A percentile compares a stretch with the other conserved stretches of the same genome.
Evolutionary conservation across 2,888 invertebrate genomes (phyloP).

Genomic region (Diloba caeruleocephala): DNA sequence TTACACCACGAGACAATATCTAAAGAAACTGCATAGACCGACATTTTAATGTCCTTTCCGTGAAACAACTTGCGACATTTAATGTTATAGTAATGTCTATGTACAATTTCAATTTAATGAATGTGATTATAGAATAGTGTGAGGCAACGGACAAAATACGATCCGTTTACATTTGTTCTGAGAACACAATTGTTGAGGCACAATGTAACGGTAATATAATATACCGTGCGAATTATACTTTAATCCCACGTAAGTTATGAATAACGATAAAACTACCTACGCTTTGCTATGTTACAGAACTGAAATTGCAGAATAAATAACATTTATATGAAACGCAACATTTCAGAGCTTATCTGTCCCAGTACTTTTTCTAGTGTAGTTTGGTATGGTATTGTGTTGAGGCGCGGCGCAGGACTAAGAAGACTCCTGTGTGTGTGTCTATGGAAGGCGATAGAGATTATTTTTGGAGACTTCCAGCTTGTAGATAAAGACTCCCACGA

Average conservation of each 20-base stretch:
- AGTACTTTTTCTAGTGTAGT: no score
- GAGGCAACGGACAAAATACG: conserved; percentile 20
- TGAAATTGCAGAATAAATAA: not conserved
- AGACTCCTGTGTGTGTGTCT: no score
- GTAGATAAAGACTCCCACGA: no score
- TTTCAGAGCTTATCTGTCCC: no score
- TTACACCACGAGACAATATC: conserved; percentile 20
- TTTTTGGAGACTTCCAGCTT: no score
- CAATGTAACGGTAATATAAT: not conserved
- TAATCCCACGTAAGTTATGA: not conserved
- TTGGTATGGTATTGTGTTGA: no score
- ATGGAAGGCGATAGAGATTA: no score
- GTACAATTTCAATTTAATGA: conserved; percentile 36
- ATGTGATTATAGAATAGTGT: conserved; percentile 17
- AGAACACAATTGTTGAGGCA: conserved; percentile 26
- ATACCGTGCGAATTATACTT: conserved; percentile 6
- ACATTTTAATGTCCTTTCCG: conserved; percentile 34
- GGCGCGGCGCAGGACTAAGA: no score
- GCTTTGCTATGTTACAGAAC: not conserved
- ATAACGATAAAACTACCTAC: not conserved
- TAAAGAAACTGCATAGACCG: conserved; percentile 30
- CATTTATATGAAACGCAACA: no score
- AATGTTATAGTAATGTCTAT: conserved; percentile 25
- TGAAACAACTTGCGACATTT: conserved; percentile 35
- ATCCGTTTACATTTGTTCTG: conserved; percentile 24